Percentiles rank a stretch among this genome's conserved stretches.
Evolutionary conservation across 2,888 invertebrate species (phyloP).

Genomic region (Lochmaea crataegi): DNA sequence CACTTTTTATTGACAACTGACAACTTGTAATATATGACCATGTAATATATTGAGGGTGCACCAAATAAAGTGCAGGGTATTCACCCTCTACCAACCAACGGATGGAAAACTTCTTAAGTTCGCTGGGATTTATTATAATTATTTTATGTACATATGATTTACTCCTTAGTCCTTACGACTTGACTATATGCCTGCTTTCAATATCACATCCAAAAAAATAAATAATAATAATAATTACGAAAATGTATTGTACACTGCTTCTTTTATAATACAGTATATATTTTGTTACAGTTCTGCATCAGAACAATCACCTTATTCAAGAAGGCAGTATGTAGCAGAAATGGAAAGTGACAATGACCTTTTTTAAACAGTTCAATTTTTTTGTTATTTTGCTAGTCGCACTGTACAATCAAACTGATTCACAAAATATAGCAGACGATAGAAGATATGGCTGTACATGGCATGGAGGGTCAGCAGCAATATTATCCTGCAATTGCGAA

Average conservation of each 20-base stretch:
- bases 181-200: too few species aligned
- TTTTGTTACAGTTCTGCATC: conserved; percentile 15
- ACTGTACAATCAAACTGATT: conserved; percentile 4
- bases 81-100: too few species aligned
- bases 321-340: conserved; percentile 23
- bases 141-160: too few species aligned
- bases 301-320: background rate
- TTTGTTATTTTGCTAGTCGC: background rate
- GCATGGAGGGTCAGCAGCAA: conserved; percentile 57
- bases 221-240: background rate
- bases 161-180: too few species aligned
- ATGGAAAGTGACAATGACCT: conserved; percentile 32
- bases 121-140: too few species aligned
- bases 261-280: background rate
- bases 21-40: too few species aligned
- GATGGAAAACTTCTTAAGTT: too few species aligned
- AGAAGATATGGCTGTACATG: conserved; percentile 59
- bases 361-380: conserved; percentile 16
- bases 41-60: too few species aligned
- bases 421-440: conserved; percentile 55
- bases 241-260: background rate
- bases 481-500: conserved; percentile 56
- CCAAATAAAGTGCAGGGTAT: too few species aligned
- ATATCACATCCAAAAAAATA: too few species aligned
- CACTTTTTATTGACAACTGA: too few species aligned